Conservation (phyloP, 2,113 vertebrate genomes). For the Nicator chloris region DNA sequence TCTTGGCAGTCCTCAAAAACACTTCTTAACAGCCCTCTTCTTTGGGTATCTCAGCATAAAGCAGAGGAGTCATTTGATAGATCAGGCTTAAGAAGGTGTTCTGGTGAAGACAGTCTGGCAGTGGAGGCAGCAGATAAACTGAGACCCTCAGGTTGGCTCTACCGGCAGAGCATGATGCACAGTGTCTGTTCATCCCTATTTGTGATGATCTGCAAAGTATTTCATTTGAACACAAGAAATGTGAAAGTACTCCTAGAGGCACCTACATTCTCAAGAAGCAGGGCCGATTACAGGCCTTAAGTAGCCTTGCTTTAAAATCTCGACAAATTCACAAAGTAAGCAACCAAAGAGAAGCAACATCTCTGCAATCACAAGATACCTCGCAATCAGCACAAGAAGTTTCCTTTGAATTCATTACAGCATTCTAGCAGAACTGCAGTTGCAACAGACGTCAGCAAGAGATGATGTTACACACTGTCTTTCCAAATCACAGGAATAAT, state of each 20-base stretch:
- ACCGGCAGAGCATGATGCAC: neutral
- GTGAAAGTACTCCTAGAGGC: neutral
- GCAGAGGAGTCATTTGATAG: neutral
- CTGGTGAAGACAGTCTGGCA: neutral
- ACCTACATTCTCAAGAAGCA: neutral
- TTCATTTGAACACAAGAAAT: neutral
- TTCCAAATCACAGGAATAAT: neutral
- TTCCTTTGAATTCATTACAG: neutral
- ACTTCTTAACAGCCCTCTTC: neutral
- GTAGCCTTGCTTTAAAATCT: neutral
- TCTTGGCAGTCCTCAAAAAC: neutral
- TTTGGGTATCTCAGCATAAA: neutral
- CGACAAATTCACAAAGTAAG: neutral
- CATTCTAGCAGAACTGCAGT: neutral
- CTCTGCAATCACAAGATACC: neutral
- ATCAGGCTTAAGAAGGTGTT: neutral
- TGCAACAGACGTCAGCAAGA: neutral
- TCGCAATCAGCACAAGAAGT: neutral
- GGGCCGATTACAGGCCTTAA: neutral
- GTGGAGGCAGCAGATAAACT: neutral
- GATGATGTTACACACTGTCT: neutral
- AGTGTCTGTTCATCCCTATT: neutral
- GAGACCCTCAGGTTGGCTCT: neutral
- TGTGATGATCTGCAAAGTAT: neutral
- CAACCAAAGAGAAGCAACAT: neutral